Evolutionary conservation across 2,113 vertebrate genomes (phyloP), one percentile per base, ranked within the genome.

Genomic region (Hypomesus transpacificus): DNA sequence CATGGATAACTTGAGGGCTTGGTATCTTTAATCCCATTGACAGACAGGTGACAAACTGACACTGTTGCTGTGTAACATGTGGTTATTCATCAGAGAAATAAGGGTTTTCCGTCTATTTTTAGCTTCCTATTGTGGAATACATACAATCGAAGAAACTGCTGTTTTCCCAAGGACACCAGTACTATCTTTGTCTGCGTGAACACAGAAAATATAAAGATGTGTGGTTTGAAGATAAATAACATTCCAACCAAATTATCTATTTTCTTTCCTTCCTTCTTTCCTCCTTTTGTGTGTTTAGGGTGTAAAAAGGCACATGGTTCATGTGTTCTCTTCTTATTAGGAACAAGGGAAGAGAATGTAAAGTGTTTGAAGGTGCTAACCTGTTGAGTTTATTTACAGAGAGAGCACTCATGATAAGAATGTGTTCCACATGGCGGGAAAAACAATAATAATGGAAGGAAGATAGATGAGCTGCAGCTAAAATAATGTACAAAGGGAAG

Each of bases 401-500:
- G 75, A 69, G 68, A 58, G 70, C 66, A 70, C 56, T 54, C 57
- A 50, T 60, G 26, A 64, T 39, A 72, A 22, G 17, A 56, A 53
- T 62, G 70, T 67, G 52, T n/a, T 34, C 11, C 3, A 46, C 64
- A 52, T 20, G 20, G 20, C 52, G 54, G 51, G 61, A 60, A 64
- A 59, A 75, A 76, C 39, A 72, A 66, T 56, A 70, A 69, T 70
- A 78, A 13, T 57, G 71, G 56, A 34, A 20, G 53, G 56, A 34
- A 58, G 70, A 66, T 56, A 66, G 65, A 81, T 75, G 70, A 34
- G 79, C 50, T n/a, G 60, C 24, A 59, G 59, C 51, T 64, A 46
- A 59, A 64, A 50, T 5, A 9, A 69, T 75, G 58, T 56, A 75
- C 53, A 65, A n/a, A 65, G 13, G 62, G 62, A 14, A 46, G 17